A percentile compares a stretch with the other conserved stretches of the same genome.
Conservation (phyloP, 2,888 invertebrate genomes). For the Heterodera filipjevi region DNA sequence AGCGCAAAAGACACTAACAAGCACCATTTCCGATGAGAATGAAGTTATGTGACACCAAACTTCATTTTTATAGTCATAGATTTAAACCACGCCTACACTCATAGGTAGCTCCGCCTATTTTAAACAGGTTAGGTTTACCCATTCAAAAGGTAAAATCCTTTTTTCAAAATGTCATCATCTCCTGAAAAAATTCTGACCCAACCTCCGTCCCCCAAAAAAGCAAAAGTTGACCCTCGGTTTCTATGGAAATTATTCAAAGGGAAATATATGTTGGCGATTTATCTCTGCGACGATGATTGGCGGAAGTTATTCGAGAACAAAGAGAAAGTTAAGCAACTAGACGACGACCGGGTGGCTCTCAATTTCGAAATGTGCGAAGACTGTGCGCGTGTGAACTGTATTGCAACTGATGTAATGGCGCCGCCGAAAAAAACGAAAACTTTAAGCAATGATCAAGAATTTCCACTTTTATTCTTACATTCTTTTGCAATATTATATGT, state of each 20-base stretch:
- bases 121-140: background rate
- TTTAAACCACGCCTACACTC: too few relatives aligned
- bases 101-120: too few relatives aligned
- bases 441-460: too few relatives aligned
- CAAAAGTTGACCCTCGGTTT: background rate
- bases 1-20: background rate
- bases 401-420: background rate
- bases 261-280: background rate
- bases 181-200: background rate
- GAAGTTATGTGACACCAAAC: too few relatives aligned
- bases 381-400: background rate
- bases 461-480: background rate
- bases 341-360: background rate
- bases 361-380: slow-evolving; percentile 1
- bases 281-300: background rate
- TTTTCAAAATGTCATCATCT: background rate
- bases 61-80: too few relatives aligned
- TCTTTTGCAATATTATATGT: background rate
- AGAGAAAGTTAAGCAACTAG: background rate
- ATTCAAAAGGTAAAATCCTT: background rate
- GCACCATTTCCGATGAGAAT: background rate
- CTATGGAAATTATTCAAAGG: background rate
- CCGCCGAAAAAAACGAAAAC: background rate
- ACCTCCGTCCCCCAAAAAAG: background rate
- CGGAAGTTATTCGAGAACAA: background rate